Conservation (phyloP, 2,113 vertebrate genomes). For the Podarcis raffonei region DNA sequence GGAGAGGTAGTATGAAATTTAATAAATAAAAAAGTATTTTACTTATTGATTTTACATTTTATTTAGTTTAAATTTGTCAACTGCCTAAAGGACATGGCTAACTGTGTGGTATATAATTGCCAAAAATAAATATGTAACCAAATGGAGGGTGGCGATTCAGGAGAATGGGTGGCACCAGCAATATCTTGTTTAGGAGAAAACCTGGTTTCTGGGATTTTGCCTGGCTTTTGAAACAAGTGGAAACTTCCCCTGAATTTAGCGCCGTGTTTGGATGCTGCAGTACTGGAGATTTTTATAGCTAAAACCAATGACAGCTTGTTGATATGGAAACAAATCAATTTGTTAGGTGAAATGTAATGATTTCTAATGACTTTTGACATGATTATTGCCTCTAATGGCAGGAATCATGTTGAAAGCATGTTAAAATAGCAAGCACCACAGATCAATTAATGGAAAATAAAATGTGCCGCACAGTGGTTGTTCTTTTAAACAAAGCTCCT, state of each 20-base stretch:
- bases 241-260: not conserved
- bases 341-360: constrained; percentile 14
- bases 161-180: not conserved
- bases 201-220: not conserved
- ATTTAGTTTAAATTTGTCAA: not conserved
- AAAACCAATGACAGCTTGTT: constrained; percentile 1
- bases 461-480: constrained; percentile 12
- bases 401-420: constrained; percentile 40
- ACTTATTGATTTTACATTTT: not conserved
- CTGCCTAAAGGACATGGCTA: not conserved
- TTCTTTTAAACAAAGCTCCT: constrained; percentile 35
- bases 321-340: not conserved
- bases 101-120: not conserved
- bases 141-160: not conserved
- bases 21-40: not conserved
- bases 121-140: not conserved
- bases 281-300: not conserved
- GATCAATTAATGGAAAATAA: constrained; percentile 67
- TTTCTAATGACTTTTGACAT: constrained; percentile 50
- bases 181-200: not conserved
- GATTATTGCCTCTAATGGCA: constrained; percentile 50
- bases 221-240: not conserved
- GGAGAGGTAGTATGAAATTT: not conserved
- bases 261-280: not conserved
- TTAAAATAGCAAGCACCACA: constrained; percentile 37